Evolutionary conservation across 1,140 invertebrate genomes (phyloP).

Genomic region (Zaprionus vittiger): DNA sequence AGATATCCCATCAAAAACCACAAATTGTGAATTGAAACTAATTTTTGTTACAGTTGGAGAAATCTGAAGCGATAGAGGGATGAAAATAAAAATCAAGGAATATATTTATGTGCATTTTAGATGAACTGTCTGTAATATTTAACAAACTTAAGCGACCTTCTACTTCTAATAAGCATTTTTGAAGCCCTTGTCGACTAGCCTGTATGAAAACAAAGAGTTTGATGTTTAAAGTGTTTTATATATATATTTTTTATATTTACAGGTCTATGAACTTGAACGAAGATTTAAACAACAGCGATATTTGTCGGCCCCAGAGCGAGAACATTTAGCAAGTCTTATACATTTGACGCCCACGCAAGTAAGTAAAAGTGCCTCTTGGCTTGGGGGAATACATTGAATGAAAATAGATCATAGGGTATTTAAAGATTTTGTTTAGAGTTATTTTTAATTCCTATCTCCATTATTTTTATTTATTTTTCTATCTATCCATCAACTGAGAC

Average conservation of each 20-base stretch:
- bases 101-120: not conserved
- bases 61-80: not conserved
- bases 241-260: conserved; percentile 59
- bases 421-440: not conserved
- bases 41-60: not conserved
- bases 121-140: too few species aligned
- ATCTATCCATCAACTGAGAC: not conserved
- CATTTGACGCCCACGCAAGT: conserved; percentile 98
- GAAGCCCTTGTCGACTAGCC: too few species aligned
- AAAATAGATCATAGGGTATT: not conserved
- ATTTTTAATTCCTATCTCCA: not conserved
- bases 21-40: conserved; percentile 5
- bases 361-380: conserved; percentile 78
- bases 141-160: too few species aligned
- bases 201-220: not conserved
- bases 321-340: conserved; percentile 97
- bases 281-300: conserved; percentile 98
- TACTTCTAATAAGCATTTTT: too few species aligned
- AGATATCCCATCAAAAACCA: not conserved
- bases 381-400: too few species aligned
- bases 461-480: too few species aligned
- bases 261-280: conserved; percentile 98
- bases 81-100: not conserved
- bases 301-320: conserved; percentile 97
- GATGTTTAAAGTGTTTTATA: not conserved